These are phyloP conservation scores for Drosophila truncata DNA, from an alignment of 1,140 invertebrate species.

Conservation along the genomic window DNA sequence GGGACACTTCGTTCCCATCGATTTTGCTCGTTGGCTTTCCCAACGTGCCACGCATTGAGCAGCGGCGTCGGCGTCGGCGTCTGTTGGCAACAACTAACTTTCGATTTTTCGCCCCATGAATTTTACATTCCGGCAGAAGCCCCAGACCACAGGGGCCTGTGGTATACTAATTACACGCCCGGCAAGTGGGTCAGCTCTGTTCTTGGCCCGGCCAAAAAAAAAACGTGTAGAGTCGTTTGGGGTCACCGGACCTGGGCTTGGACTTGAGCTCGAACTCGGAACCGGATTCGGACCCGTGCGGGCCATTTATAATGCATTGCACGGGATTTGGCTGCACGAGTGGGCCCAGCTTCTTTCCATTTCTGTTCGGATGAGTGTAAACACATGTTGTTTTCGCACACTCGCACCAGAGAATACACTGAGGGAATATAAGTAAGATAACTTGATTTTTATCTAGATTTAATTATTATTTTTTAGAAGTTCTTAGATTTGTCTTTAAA, in stretches of 20 bases:
- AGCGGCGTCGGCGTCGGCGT: slow-evolving; percentile 6
- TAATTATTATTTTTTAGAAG: neutral
- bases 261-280: slow-evolving; percentile 1
- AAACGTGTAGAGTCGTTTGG: slow-evolving; percentile 27
- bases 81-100: slow-evolving; percentile 50
- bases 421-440: neutral
- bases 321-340: slow-evolving; percentile 73
- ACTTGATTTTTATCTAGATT: neutral
- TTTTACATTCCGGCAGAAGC: slow-evolving; percentile 44
- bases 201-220: slow-evolving; percentile 25
- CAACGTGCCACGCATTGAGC: slow-evolving; percentile 60
- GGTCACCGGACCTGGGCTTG: slow-evolving; percentile 14
- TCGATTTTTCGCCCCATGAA: slow-evolving; percentile 77
- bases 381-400: slow-evolving; percentile 72
- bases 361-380: slow-evolving; percentile 48
- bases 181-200: slow-evolving; percentile 61
- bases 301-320: slow-evolving; percentile 75
- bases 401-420: slow-evolving; percentile 15
- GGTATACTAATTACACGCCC: slow-evolving; percentile 64
- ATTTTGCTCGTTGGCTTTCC: slow-evolving; percentile 56
- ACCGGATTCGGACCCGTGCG: slow-evolving; percentile 10
- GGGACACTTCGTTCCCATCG: slow-evolving; percentile 55
- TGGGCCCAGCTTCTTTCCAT: slow-evolving; percentile 59
- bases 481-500: neutral
- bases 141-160: neutral